Evolutionary conservation across 1,140 invertebrate genomes (phyloP).

Genomic region (Manduca sexta): DNA sequence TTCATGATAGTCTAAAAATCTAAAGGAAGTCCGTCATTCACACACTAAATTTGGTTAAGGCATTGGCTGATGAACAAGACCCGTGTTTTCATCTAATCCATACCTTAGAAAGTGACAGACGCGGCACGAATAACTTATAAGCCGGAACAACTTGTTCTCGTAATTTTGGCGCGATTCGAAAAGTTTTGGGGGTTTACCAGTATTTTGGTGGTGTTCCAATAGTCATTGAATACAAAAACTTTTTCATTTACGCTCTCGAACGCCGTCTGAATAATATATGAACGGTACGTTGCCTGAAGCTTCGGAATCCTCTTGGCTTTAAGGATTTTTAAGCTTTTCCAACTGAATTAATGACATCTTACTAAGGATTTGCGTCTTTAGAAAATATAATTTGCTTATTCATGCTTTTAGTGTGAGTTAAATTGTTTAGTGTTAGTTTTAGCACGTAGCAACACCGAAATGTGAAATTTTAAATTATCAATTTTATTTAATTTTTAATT

Average conservation of each 20-base stretch:
- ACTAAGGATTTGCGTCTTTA: neutral
- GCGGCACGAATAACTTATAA: slow-evolving; percentile 27
- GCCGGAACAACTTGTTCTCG: slow-evolving; percentile 31
- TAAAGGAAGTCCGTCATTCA: too few relatives aligned
- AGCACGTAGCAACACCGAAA: too few relatives aligned
- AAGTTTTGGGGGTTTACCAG: slow-evolving; percentile 45
- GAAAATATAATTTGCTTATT: neutral
- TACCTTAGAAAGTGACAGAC: slow-evolving; percentile 17
- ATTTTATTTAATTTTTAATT: too few relatives aligned
- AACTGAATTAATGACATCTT: slow-evolving; percentile 49
- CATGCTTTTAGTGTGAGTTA: neutral
- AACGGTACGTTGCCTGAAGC: slow-evolving; percentile 23
- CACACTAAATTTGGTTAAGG: too few relatives aligned
- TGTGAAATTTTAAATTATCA: too few relatives aligned
- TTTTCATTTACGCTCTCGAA: slow-evolving; percentile 62
- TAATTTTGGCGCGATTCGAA: slow-evolving; percentile 46
- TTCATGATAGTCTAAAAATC: too few relatives aligned
- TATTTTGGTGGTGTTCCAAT: slow-evolving; percentile 62
- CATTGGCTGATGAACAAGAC: slow-evolving; percentile 1
- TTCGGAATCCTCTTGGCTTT: slow-evolving; percentile 44
- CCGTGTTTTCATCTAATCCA: neutral
- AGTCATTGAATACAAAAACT: slow-evolving; percentile 65
- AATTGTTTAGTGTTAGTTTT: too few relatives aligned
- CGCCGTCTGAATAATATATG: slow-evolving; percentile 63
- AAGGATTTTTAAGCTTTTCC: slow-evolving; percentile 48